Percentiles rank a stretch among this genome's conserved stretches.
Evolutionary conservation across 2,888 invertebrate species (phyloP).

Genomic region (Cosmorhoe ocellata): DNA sequence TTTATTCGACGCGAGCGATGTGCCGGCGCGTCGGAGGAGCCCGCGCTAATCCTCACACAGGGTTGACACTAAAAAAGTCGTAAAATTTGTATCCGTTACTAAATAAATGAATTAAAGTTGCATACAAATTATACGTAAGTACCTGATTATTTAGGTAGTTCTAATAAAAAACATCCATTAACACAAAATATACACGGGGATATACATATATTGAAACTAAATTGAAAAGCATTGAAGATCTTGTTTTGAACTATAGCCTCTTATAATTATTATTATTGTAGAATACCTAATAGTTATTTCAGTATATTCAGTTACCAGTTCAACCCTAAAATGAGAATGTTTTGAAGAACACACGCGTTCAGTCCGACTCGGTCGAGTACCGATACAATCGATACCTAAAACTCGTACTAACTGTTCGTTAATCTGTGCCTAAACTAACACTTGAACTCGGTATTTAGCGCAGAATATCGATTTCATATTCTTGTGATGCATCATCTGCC

Average conservation of each 20-base stretch:
- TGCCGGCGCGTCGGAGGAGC: constrained; percentile 56
- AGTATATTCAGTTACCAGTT: constrained; percentile 1
- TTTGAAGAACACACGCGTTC: constrained; percentile 73
- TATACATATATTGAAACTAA: too few species aligned
- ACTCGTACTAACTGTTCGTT: constrained; percentile 12
- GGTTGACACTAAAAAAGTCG: constrained; percentile 50
- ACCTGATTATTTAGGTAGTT: too few species aligned
- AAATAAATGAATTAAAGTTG: constrained; percentile 1
- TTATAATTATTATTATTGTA: too few species aligned
- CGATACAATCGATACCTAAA: constrained; percentile 28
- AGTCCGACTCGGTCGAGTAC: constrained; percentile 47
- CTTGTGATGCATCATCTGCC: constrained; percentile 36
- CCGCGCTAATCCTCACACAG: constrained; percentile 64
- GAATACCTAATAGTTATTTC: too few species aligned
- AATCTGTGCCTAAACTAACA: constrained; percentile 24
- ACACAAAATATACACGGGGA: too few species aligned
- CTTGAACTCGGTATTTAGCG: constrained; percentile 38
- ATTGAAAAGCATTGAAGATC: too few species aligned
- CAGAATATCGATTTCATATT: constrained; percentile 50
- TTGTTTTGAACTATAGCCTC: too few species aligned
- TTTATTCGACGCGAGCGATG: constrained; percentile 65
- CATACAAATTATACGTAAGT: too few species aligned
- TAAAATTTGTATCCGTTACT: constrained; percentile 9
- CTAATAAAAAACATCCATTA: too few species aligned
- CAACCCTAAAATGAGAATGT: constrained; percentile 62